phyloP scores from a whole-genome alignment of 2,888 invertebrate genomes.

The Liodrosophila aerea region DNA sequence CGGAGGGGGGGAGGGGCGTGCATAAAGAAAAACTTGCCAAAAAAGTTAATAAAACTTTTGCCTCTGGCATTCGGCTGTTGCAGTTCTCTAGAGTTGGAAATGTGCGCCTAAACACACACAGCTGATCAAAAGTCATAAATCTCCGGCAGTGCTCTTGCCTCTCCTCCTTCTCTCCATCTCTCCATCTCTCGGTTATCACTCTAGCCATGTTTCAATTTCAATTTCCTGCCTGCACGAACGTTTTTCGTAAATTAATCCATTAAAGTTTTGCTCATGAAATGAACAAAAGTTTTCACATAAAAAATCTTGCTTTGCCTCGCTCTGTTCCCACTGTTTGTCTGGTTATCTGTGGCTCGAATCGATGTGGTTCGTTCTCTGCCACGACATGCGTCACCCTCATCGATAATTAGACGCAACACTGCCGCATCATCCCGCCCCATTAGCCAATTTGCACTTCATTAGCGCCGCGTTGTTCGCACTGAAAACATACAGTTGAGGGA shows the following conservation, averaged over 20 bases:
- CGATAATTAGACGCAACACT: conserved; percentile 65
- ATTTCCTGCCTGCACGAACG: conserved; percentile 66
- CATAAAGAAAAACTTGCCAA: conserved; percentile 38
- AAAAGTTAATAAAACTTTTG: conserved; percentile 60
- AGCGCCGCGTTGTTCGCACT: conserved; percentile 44
- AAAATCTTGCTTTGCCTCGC: conserved; percentile 36
- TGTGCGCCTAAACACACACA: conserved; percentile 34
- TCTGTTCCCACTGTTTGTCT: not conserved
- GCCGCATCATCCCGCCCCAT: conserved; percentile 45
- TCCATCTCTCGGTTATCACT: conserved; percentile 17
- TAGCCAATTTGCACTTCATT: conserved; percentile 75
- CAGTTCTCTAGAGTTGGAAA: conserved; percentile 40
- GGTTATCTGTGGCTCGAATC: conserved; percentile 1
- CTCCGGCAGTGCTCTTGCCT: conserved; percentile 20
- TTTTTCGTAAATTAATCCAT: conserved; percentile 73
- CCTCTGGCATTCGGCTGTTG: conserved; percentile 39
- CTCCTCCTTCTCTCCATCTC: conserved; percentile 1
- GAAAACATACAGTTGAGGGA: not conserved
- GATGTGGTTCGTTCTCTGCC: conserved; percentile 10
- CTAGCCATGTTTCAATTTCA: conserved; percentile 57
- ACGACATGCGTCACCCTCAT: conserved; percentile 46
- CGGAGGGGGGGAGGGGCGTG: too few relatives aligned
- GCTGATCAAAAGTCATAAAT: conserved; percentile 70
- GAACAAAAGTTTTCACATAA: conserved; percentile 74
- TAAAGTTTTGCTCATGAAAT: conserved; percentile 69